Evolutionary conservation across 2,113 vertebrate genomes (phyloP).

Genomic region (Datnioides undecimradiatus): DNA sequence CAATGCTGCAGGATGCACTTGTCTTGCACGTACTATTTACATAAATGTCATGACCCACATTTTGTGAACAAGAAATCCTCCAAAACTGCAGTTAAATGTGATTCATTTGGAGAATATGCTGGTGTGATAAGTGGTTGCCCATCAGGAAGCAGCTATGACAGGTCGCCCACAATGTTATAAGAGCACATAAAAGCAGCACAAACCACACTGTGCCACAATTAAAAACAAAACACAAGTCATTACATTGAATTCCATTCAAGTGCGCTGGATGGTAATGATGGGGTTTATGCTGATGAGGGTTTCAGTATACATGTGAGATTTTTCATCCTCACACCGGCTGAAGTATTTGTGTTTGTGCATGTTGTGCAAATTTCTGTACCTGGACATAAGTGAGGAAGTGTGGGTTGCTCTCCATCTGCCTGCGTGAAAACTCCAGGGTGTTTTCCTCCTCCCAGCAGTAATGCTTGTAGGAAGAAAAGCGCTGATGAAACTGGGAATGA

Average conservation of each 20-base stretch:
- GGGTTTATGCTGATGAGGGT: background rate
- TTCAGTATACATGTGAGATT: background rate
- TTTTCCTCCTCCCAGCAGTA: slow-evolving; percentile 86
- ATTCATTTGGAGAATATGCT: slow-evolving; percentile 44
- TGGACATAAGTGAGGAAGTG: slow-evolving; percentile 82
- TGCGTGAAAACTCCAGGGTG: slow-evolving; percentile 83
- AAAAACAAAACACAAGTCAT: slow-evolving; percentile 16
- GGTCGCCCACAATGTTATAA: slow-evolving; percentile 33
- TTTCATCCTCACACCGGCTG: too few relatives aligned
- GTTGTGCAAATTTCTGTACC: slow-evolving; percentile 67
- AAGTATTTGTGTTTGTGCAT: background rate
- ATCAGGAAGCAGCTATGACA: background rate
- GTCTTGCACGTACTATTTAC: background rate
- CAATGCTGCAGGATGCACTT: background rate
- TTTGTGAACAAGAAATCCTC: slow-evolving; percentile 4
- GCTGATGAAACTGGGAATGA: slow-evolving; percentile 79
- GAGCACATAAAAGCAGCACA: slow-evolving; percentile 33
- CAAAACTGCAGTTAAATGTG: background rate
- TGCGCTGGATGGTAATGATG: background rate
- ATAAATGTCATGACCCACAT: background rate
- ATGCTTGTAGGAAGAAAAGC: slow-evolving; percentile 82
- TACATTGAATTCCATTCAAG: slow-evolving; percentile 21
- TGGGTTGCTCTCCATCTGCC: slow-evolving; percentile 81
- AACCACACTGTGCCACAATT: slow-evolving; percentile 18
- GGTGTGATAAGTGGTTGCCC: slow-evolving; percentile 15